Base-by-base conservation (phyloP, 2,113 vertebrate species). In the Columba janthina region DNA sequence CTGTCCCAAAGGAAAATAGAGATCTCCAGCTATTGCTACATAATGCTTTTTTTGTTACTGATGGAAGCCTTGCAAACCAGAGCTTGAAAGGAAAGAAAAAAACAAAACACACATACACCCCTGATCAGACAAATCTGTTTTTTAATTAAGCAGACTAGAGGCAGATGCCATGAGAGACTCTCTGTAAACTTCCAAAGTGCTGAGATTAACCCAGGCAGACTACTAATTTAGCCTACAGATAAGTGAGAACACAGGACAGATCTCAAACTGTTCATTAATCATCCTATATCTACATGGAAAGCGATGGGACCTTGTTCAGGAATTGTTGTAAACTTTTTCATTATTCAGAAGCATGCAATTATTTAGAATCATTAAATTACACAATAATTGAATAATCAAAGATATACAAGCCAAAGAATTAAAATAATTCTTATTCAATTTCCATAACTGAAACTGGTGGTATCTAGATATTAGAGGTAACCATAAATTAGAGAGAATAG, bases 201-300 rank as follows among this genome's bases (percentile, higher is more conserved):
- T 88, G 61, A 93, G 90, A 96, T 96, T 95, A 97, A 96, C 70
- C 64, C 71, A 91, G 73, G 60, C 38, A 90, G 88, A 90, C 89
- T 91, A 90, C 40, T 91, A 57, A 83, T 48, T 78, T 85, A 85
- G 18, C 15, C 46, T 81, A 20, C 9, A 76, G 36, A 92, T 80
- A 90, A 92, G 87, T 3, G 4, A 71, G 18, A 96, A 65, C 36
- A n/a, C 32, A 46, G 54, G 24, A 54, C 25, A 74, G 38, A 60
- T 54, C 67, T 65, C n/a, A 77, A 79, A 56, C 42, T 50, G 40
- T 58, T 83, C 53, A 80, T 70, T 79, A 21, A 56, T 51, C 24
- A 46, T 58, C 24, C 31, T n/a, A 32, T 31, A 74, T 21, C 48
- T 18, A 56, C 18, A 40, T 8, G 58, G 70, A 74, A 95, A n/a